Percentiles rank a stretch among this genome's conserved stretches.
Evolutionary conservation across 2,797 vertebrate species (phyloP).

Genomic region (Oryzias dopingdopingensis): DNA sequence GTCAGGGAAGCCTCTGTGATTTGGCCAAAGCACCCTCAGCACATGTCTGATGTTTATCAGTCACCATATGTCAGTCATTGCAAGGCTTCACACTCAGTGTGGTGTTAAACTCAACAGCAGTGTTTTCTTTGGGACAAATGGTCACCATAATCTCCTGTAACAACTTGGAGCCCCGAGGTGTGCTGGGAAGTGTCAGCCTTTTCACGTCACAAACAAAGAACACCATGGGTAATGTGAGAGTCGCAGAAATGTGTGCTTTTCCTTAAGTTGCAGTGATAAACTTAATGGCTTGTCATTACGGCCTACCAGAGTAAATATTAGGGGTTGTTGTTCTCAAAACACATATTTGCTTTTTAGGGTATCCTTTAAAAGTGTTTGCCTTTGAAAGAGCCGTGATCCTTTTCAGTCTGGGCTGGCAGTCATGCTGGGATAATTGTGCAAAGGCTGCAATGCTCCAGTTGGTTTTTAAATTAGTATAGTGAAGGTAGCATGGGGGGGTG

Average conservation of each 20-base stretch:
- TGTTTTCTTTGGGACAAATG: constrained; percentile 70
- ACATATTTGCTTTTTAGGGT: constrained; percentile 53
- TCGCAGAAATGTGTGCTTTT: constrained; percentile 51
- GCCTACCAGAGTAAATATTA: constrained; percentile 53
- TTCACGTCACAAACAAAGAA: constrained; percentile 50
- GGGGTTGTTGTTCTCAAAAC: constrained; percentile 47
- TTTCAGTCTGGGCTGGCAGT: constrained; percentile 48
- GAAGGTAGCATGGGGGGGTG: background rate
- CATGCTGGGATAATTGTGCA: constrained; percentile 62
- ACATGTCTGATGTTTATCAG: constrained; percentile 20
- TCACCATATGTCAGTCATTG: constrained; percentile 47
- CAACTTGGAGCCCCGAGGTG: constrained; percentile 31
- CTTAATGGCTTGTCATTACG: constrained; percentile 52
- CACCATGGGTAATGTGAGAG: constrained; percentile 42
- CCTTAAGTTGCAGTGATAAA: constrained; percentile 53
- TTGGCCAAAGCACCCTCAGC: constrained; percentile 2
- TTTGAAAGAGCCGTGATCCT: constrained; percentile 44
- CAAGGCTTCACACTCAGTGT: constrained; percentile 37
- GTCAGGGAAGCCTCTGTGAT: background rate
- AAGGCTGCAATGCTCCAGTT: constrained; percentile 50
- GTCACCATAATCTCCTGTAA: constrained; percentile 50
- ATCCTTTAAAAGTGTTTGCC: constrained; percentile 26
- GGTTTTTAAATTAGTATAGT: constrained; percentile 41
- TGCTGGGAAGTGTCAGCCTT: constrained; percentile 41
- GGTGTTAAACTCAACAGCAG: constrained; percentile 43